Conservation (phyloP, 2,113 vertebrate genomes). For the Callipepla californica region DNA sequence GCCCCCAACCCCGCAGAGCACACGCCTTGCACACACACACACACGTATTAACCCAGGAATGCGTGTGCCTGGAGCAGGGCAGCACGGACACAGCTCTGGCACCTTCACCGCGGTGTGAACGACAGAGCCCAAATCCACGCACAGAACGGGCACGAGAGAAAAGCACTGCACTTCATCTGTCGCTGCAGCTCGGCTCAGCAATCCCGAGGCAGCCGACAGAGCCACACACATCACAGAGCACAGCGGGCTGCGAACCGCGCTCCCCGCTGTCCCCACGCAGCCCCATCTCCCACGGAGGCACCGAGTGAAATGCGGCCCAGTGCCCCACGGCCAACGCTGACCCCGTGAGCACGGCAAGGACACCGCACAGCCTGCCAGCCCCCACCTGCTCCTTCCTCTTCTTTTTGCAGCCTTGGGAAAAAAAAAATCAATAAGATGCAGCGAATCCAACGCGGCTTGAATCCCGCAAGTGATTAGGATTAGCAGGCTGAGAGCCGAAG, state of each 20-base stretch:
- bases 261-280: background rate
- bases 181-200: background rate
- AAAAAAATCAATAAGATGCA: slow-evolving; percentile 57
- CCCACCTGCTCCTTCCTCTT: slow-evolving; percentile 19
- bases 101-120: accelerated
- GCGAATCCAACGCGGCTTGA: slow-evolving; percentile 53
- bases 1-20: background rate
- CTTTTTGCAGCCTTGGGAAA: slow-evolving; percentile 45
- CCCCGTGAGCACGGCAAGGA: slow-evolving; percentile 47
- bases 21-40: background rate
- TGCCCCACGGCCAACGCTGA: background rate
- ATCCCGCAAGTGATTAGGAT: slow-evolving; percentile 47
- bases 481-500: slow-evolving; percentile 24
- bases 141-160: background rate
- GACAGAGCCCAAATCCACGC: accelerated
- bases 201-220: background rate
- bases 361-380: slow-evolving; percentile 43
- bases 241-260: background rate
- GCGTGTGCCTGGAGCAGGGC: background rate
- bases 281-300: background rate
- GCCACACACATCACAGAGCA: background rate
- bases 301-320: background rate
- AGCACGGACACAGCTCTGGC: background rate
- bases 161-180: background rate
- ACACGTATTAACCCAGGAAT: accelerated